Percentiles rank a stretch among this genome's conserved stretches.
phyloP scores from a whole-genome alignment of 2,888 invertebrate genomes.

The Caenorhabditis angaria region DNA sequence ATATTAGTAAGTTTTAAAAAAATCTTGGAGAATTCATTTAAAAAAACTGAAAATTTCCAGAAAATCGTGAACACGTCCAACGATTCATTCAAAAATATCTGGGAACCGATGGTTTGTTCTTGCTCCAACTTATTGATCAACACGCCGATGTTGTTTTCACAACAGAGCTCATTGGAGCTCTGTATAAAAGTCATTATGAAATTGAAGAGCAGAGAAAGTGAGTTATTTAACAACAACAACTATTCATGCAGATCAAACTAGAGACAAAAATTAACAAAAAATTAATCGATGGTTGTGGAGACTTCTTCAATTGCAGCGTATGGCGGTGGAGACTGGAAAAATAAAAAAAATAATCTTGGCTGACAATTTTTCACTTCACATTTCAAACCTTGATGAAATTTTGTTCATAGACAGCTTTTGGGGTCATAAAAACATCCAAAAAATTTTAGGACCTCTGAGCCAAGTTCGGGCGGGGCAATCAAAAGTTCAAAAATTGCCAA shows the following conservation, averaged over 20 bases:
- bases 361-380: no score
- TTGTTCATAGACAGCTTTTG: no score
- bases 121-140: conserved; percentile 66
- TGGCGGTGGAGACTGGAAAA: no score
- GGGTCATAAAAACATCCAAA: no score
- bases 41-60: conserved; percentile 22
- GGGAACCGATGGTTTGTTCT: conserved; percentile 68
- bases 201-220: conserved; percentile 67
- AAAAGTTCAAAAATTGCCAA: no score
- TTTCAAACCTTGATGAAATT: no score
- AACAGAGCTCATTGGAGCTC: conserved; percentile 55
- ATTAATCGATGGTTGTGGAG: background rate
- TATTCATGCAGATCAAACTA: background rate
- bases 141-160: conserved; percentile 70
- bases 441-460: no score
- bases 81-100: conserved; percentile 66
- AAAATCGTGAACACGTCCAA: conserved; percentile 54
- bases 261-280: background rate
- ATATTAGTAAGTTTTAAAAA: conserved; percentile 30
- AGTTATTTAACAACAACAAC: background rate
- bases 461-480: no score
- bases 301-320: no score
- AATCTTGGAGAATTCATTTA: background rate
- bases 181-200: conserved; percentile 59
- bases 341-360: no score